Evolutionary conservation across 2,888 invertebrate species (phyloP).

Genomic region (Caenorhabditis sinica): DNA sequence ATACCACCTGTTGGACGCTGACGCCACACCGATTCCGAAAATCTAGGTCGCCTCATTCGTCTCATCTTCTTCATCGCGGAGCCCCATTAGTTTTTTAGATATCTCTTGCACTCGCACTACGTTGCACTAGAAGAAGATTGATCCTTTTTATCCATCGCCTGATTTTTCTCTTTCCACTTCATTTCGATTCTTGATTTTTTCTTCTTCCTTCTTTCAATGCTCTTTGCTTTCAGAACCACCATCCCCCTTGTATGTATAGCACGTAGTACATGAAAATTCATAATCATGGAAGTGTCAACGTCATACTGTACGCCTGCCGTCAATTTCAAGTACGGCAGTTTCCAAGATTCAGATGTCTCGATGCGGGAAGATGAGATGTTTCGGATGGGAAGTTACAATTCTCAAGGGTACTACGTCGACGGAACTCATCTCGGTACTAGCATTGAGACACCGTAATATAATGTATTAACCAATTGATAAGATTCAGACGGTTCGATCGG

Average conservation of each 20-base stretch:
- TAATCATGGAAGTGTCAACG: conserved; percentile 67
- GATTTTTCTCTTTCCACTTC: conserved; percentile 11
- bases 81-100: conserved; percentile 42
- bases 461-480: not conserved
- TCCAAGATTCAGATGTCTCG: conserved; percentile 54
- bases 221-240: conserved; percentile 43
- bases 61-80: conserved; percentile 14
- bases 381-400: conserved; percentile 61
- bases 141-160: conserved; percentile 30
- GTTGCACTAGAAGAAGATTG: conserved; percentile 31
- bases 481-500: conserved; percentile 63
- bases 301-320: conserved; percentile 63
- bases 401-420: conserved; percentile 57
- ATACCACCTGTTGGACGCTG: conserved; percentile 45
- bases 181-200: conserved; percentile 1
- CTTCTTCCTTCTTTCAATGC: not conserved
- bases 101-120: conserved; percentile 12
- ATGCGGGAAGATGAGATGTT: conserved; percentile 63
- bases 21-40: conserved; percentile 47
- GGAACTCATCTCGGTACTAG: conserved; percentile 45
- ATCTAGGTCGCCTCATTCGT: conserved; percentile 32
- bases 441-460: not conserved
- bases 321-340: conserved; percentile 68
- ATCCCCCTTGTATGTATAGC: conserved; percentile 62
- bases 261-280: conserved; percentile 55